Evolutionary conservation across 2,113 vertebrate genomes (phyloP), one percentile per base, ranked within the genome.

Genomic region (Crotalus horridus): DNA sequence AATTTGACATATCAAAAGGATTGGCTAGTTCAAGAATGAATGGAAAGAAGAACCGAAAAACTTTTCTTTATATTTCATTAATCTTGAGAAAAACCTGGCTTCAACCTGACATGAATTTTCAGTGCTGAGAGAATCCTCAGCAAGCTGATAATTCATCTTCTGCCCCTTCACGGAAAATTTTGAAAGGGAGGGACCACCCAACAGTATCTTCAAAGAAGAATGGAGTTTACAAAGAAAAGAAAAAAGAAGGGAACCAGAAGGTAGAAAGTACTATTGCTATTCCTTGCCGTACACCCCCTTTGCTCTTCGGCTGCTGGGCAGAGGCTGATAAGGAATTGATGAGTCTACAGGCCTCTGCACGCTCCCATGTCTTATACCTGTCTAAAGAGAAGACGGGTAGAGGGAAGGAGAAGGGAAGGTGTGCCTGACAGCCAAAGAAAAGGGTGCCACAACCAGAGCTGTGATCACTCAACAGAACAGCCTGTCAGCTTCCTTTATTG

Each of bases 351-450:
- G 93, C 46, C 81, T 85, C 33, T 87, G 56, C 91, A 48, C 6
- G 59, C 58, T 86, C 11, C 12, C 5, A 7, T 56, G 29, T 81
- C 89, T 48, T 59, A 24, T 46, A 51, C 55, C 48, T 48, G 7
- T 87, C 85, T 13, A 90, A 1, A 90, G 1, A 46, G 48, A 92
- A 91, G 89, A 64, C 43, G 12, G 88, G 48, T 43, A 74, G 33
- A 43, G 92, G 58, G 88, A 54, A 46, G 55, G 56, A 55, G 26
- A 59, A 86, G 0, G 0, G 1, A 91, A 56, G 59, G 85, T 92
- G 91, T 46, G 91, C 85, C 24, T n/a, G 92, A 85, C 74, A 92
- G 92, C 59, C 29, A 26, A 29, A 90, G 81, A n/a, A 93, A 91
- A 0, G 0, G 12, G 58, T 54, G 39, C 0, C 6, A 56, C 0